Base-by-base conservation (phyloP, 1,140 invertebrate species). In the Sycophaga agraensis region DNA sequence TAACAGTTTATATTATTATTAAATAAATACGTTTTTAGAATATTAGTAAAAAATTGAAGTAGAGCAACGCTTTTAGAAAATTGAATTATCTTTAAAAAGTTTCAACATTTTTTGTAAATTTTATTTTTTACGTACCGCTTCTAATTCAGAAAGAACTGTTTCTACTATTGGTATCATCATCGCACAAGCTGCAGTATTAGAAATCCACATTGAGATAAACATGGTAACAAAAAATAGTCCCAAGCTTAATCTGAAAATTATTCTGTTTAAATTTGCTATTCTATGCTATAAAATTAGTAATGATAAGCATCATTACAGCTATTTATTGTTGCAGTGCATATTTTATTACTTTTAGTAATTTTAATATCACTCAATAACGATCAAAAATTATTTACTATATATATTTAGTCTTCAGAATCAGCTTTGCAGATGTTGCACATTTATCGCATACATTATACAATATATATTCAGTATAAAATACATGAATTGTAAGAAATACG, bases 181-280 rank as follows among this genome's bases (percentile, higher is more conserved):
- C 0, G 86, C 82, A 0, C 84, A 84, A 1, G 85, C 79, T 2
- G 86, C 86, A 1, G 85, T 86, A 56, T 88, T 88, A 0, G 83
- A 84, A 50, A 87, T 86, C 86, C 86, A 87, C 82, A 87, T 84
- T 0, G 84, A 86, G 12, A 87, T 73, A 39, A 86, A 83, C 80
- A 83, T 85, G 0, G 85, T 87, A 0, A 84, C 84, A 11, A 78
- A 68, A 76, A 87, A 88, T 11, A 87, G 70, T 12, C 85, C 85
- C 24, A 85, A 55, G 22, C 76, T 81, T 26, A 81, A 67, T 49
- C 78, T 81, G 34, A 26, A 55, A 58, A 28, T 31, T 5, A n/a
- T n/a, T n/a, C n/a, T 22, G 11, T 45, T 4, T 43, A 1, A n/a
- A 17, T 31, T 4, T 31, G 11, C 11, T 31, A 31, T 31, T 31